Evolutionary conservation across 1,140 invertebrate species (phyloP).

Genomic region (Rhizoglyphus robini): DNA sequence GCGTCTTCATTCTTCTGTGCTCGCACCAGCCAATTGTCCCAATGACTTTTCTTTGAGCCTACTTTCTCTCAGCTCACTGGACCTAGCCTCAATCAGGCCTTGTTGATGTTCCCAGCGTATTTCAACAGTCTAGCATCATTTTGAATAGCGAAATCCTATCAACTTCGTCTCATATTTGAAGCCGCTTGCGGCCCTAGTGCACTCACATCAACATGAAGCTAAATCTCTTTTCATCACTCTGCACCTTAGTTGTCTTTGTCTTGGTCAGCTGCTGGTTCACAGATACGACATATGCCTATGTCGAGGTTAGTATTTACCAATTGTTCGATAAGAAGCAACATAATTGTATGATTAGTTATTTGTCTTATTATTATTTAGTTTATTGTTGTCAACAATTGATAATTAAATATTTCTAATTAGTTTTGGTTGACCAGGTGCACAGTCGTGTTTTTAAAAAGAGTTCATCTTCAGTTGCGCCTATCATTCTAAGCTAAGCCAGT

Average conservation of each 20-base stretch:
- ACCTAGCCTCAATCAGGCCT: too few relatives aligned
- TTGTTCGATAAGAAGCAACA: too few relatives aligned
- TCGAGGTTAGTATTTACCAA: constrained; percentile 1
- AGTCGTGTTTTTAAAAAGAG: neutral
- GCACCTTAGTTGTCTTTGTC: neutral
- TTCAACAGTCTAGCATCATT: too few relatives aligned
- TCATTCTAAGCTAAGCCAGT: too few relatives aligned
- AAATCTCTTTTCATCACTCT: neutral
- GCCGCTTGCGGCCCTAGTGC: neutral
- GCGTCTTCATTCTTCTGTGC: neutral
- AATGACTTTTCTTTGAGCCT: too few relatives aligned
- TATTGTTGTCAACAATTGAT: neutral
- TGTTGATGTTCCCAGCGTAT: too few relatives aligned
- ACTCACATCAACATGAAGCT: neutral
- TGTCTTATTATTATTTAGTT: neutral
- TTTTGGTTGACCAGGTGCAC: neutral
- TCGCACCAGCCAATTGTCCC: neutral
- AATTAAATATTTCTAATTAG: neutral
- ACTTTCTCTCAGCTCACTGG: too few relatives aligned
- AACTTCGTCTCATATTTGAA: too few relatives aligned
- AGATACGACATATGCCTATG: neutral
- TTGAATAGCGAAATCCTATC: too few relatives aligned
- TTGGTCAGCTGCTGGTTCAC: constrained; percentile 1
- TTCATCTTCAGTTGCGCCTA: neutral
- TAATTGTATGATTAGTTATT: neutral